phyloP scores from a whole-genome alignment of 2,797 vertebrate genomes.

The Meriones psammophilus region DNA sequence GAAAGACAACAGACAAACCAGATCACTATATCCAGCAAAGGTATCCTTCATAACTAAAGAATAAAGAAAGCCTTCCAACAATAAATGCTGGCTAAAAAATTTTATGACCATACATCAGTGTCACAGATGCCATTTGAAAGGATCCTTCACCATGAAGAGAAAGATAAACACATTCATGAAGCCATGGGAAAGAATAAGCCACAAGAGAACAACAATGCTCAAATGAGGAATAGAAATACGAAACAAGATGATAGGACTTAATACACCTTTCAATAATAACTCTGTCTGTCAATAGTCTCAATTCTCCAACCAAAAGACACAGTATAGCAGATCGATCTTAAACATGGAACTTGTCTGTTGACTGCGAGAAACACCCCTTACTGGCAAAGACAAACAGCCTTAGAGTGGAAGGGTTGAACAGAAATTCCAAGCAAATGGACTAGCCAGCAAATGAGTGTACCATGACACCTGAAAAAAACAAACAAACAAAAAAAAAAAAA shows the following conservation, averaged over 20 bases:
- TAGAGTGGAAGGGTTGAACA: background rate
- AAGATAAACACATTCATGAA: background rate
- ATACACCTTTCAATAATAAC: background rate
- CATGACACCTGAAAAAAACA: background rate
- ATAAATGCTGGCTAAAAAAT: background rate
- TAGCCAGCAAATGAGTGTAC: background rate
- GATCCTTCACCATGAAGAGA: background rate
- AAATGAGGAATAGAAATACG: background rate
- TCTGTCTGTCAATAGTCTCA: background rate
- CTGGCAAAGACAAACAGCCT: background rate
- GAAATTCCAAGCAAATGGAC: too few species aligned
- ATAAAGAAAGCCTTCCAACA: too few species aligned
- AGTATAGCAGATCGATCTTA: background rate
- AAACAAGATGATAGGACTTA: background rate
- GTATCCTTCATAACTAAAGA: too few species aligned
- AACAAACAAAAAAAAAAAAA: too few species aligned
- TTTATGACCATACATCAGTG: too few species aligned
- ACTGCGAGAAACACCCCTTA: background rate
- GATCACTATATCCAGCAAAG: background rate
- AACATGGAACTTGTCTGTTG: background rate
- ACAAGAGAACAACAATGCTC: background rate
- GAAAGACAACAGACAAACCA: background rate
- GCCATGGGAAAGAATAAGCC: background rate
- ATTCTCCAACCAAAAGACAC: background rate
- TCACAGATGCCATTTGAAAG: background rate